Base-by-base conservation (phyloP, 2,888 invertebrate genomes). In the Lysandra bellargus region DNA sequence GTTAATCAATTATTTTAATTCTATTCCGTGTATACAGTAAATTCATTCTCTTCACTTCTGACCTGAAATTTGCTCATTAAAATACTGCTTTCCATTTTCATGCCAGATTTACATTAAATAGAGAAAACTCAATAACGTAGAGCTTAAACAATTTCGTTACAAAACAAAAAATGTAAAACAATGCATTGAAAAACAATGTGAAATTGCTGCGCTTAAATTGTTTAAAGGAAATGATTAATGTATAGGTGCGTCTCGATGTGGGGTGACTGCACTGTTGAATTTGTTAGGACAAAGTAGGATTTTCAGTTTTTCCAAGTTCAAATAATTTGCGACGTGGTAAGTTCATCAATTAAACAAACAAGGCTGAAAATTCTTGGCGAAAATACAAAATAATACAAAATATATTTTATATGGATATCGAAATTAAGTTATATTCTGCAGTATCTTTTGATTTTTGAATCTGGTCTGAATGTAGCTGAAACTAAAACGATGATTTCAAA, bases 101-200 rank as follows among this genome's bases (percentile, higher is more conserved):
- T 0, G 57, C 57, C 57, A 17, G 53, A 12, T 6, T 69, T 2
- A 14, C 12, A 23, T 69, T 37, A 37, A 69, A 69, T 33, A 14
- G 17, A 33, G 69, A 9, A 30, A 69, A 37, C 69, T 69, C 5
- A 5, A 14, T 33, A 64, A 7, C 30, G 30, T 64, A 30, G 23
- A 49, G 23, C 4, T 44, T 9, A 75, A 75, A 75, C 75, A n/a
- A 49, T 75, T 75, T 44, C 49, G 6, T 74, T 74, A 49, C 23
- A 12, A 75, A 44, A 75, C 75, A 75, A 49, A 75, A 14, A 75
- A 30, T 23, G 44, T 44, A 75, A 23, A 75, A 75, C 75, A 75
- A 75, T 75, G 75, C 75, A 44, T 75, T 75, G 75, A n/a, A 75
- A 75, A 75, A 75, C 44, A 53, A 75, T 75, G 75, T 75, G 75